Base-by-base conservation (phyloP, 2,797 vertebrate species). In the Crypturellus tataupa region DNA sequence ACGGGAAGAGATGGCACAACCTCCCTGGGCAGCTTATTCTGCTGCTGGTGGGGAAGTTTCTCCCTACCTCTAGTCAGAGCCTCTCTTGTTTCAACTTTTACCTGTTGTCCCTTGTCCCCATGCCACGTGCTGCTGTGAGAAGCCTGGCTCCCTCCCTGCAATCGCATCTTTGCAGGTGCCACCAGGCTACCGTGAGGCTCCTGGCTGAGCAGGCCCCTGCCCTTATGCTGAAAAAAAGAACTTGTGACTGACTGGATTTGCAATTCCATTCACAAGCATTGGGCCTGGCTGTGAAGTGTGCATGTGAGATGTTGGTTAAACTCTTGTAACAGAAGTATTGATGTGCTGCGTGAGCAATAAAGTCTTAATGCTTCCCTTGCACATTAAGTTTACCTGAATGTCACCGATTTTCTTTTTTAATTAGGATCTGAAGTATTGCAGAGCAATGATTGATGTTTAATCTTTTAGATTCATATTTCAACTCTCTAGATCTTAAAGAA, bases 91-190 rank as follows among this genome's bases (percentile, higher is more conserved):
- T 60, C 51, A n/a, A 20, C 2, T 23, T 63, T 24, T 19, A 12
- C 24, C 5, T 16, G 10, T 4, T 40, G 31, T n/a, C 25, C 59
- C 62, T 55, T n/a, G 5, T 49, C 59, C 39, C 70, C 42, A 58
- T 16, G 7, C 31, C 10, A 1, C 10, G 53, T 9, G 24, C 4
- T 3, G 1, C 4, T 21, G 33, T 24, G 58, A 40, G n/a, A 25
- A 24, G 24, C 51, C 17, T 65, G 51, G 20, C 39, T 71, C 31
- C 35, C 10, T 20, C 39, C 87, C 12, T 29, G 39, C 17, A 13
- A 24, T 25, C 14, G 37, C 24, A 13, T 58, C 39, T 58, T 59
- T 33, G 37, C 42, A 59, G 42, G 27, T 3, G 2, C 65, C 60
- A 37, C 33, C 46, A 73, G 20, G 12, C 53, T 69, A 10, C 40